Base-by-base conservation (phyloP, 2,113 vertebrate genomes). In the Malaclemys terrapin region DNA sequence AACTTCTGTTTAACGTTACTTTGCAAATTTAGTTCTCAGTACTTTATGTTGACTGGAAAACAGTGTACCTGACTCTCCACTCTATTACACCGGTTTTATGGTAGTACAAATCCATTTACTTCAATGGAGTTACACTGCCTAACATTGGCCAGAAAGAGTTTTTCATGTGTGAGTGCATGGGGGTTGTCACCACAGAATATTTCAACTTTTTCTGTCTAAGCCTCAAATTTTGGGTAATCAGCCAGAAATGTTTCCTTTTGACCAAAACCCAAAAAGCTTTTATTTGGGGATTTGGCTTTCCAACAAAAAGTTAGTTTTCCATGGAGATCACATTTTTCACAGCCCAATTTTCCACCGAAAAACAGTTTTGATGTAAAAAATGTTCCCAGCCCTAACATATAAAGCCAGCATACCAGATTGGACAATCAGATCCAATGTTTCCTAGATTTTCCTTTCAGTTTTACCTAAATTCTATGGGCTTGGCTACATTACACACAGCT, bases 401-500 rank as follows among this genome's bases (percentile, higher is more conserved):
- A 72, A 69, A 82, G 20, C 20, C 87, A 52, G 82, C 6, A 84
- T 14, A 84, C 13, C 75, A 89, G 14, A 27, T 10, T 52, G 45
- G 78, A 42, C 4, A 57, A 90, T 38, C 8, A 56, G 56, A 6
- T 8, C 52, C 11, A 72, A 78, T 1, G 65, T 35, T 6, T 42
- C 10, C 5, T 42, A 0, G 5, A 1, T 2, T 85, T 45, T 62
- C 78, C 84, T 87, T 82, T 3, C 4, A 25, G 0, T 49, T 84
- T 91, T 62, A 25, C 52, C 24, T 56, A 22, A 92, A 93, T 56
- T 24, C 54, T 56, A 56, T 56, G 22, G 54, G 22, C 54, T 56
- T 56, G 22, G 54, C 54, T 22, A 56, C 8, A 56, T 24, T 56
- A 24, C 22, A 24, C 7, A 56, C 54, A 56, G 8, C 54, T 56